Evolutionary conservation across 1,140 invertebrate genomes (phyloP), one percentile per base, ranked within the genome.

Genomic region (Eueides isabella): DNA sequence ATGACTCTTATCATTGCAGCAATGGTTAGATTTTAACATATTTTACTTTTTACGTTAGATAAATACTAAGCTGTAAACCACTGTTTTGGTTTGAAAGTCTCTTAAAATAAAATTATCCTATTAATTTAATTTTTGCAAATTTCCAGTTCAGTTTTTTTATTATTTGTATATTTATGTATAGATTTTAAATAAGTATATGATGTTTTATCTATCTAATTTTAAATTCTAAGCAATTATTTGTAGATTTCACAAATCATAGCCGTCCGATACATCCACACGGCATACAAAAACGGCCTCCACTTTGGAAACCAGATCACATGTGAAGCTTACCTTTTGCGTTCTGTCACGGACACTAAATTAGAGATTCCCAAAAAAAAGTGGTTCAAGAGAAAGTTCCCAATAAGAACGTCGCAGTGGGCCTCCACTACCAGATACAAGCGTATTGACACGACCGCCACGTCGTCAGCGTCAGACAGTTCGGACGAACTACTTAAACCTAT

Each of bases 401-500:
- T 85, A 2, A 76, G 88, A 0, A 91, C 91, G 0, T 62, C 86
- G 14, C 89, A 92, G 28, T 92, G 91, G 91, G 83, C 91, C 7
- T 85, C 85, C 1, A 78, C 83, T 0, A 78, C 83, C 0, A 77
- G 85, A 4, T 85, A 86, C 33, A 74, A 74, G 6, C 70, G 78
- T 6, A 69, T 77, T 6, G 80, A 77, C 26, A 71, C 72, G 35
- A 78, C 68, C 31, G 73, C 74, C 5, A 84, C 82, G 1, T 85
- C 88, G 0, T 86, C 85, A 0, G 75, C 78, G 7, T 87, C 88
- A 0, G 88, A 89, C 30, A 91, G 89, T 64, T 90, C 88, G 12
- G 89, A 91, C 68, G 89, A 90, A 68, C 75, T 91, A 31, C 79
- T 91, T 64, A 91, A 89, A 48, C 89, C 88, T 28, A 91, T 91